These are phyloP conservation scores for Epistrophe eligans DNA, from an alignment of 2,888 invertebrate species.

Conservation along the genomic window DNA sequence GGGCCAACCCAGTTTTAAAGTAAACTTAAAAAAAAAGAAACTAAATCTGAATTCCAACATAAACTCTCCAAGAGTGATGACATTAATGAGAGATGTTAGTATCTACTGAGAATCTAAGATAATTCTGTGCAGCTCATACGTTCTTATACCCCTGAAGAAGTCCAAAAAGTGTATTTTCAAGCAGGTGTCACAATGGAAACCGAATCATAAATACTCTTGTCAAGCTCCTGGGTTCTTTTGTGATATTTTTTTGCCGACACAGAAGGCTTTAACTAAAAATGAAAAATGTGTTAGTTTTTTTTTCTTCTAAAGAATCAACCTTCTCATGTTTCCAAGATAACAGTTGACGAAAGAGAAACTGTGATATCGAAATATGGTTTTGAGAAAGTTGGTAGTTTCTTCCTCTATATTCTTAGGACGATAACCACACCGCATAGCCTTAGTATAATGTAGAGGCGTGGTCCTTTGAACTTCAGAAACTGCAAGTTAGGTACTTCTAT, in stretches of 20 bases:
- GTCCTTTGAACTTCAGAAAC: no score
- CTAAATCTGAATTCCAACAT: slow-evolving; percentile 37
- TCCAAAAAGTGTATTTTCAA: background rate
- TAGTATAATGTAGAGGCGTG: no score
- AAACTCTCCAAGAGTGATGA: slow-evolving; percentile 31
- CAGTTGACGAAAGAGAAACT: background rate
- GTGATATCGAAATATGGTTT: background rate
- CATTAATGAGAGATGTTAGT: slow-evolving; percentile 45
- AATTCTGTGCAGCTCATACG: background rate
- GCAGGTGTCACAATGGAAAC: slow-evolving; percentile 49
- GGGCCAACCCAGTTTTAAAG: slow-evolving; percentile 22
- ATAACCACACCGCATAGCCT: no score
- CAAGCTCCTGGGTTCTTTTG: slow-evolving; percentile 50
- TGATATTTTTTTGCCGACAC: slow-evolving; percentile 11
- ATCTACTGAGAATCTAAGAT: slow-evolving; percentile 30
- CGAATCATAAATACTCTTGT: slow-evolving; percentile 26
- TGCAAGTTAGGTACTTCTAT: no score
- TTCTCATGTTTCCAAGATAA: slow-evolving; percentile 1
- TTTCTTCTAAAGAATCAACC: background rate
- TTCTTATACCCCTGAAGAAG: slow-evolving; percentile 19
- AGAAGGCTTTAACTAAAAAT: background rate
- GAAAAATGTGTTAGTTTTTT: background rate
- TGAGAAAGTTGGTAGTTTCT: background rate
- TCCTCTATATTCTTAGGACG: no score
- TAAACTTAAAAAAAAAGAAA: background rate